Base-by-base conservation (phyloP, 2,888 invertebrate species). In the Deilephila elpenor region DNA sequence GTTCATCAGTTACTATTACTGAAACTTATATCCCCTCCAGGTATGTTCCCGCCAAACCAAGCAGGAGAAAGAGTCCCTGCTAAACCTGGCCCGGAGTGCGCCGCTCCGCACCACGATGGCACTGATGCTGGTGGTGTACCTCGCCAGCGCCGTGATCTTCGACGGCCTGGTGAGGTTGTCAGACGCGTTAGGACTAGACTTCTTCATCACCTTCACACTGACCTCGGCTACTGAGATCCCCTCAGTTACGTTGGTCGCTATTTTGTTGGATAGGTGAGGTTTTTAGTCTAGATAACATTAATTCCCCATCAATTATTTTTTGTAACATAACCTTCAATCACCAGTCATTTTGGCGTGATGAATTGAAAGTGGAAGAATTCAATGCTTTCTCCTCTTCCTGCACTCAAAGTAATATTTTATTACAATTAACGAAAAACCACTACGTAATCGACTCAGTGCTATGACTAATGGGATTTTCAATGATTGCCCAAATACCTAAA, bases 191-290 rank as follows among this genome's bases (percentile, higher is more conserved):
- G 94, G 94, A 0, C 83, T 92, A 14, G 90, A 94, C 83, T 94
- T 93, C 89, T 94, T 93, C 82, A 86, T 94, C 80, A 91, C 93
- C 0, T 94, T 94, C 81, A 92, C 94, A 0, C 76, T 94, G 53
- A 91, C 93, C 0, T 93, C 94, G 0, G 93, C 92, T 0, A 94
- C 94, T 0, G 94, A 94, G 82, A 93, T 94, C 77, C 94, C 94
- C 0, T 93, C 93, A 0, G 90, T 93, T 1, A 90, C 91, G 2
- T 74, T 94, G 71, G 75, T 94, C 67, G 93, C 93, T 2, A 78
- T 91, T 0, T 78, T 93, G 0, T 82, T 94, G 17, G 94, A 94
- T 74, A 91, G 86, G 94, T 94, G 70, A 44, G 81, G 83, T 32
- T 25, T 32, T 25, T 25, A 25, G 25, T 25, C 25, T 1, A 25